These are phyloP conservation scores for Spizella passerina DNA, from an alignment of 2,797 vertebrate species.

Conservation along the genomic window DNA sequence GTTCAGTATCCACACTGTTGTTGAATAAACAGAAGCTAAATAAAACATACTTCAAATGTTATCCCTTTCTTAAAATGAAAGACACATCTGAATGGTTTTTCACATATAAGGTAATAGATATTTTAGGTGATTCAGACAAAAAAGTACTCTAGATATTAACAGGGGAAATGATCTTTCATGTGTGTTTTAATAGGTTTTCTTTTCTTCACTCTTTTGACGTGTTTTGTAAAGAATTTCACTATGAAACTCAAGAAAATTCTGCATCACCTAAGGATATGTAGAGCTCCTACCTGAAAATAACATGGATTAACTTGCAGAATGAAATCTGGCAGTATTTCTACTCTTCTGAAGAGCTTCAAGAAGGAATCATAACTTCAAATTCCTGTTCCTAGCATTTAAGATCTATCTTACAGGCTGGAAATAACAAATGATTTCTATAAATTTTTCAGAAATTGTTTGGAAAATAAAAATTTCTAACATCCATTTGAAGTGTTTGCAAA, in stretches of 20 bases:
- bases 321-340: not conserved
- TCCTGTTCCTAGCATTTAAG: not conserved
- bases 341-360: not conserved
- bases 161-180: not conserved
- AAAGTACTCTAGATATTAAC: not conserved
- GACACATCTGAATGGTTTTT: not conserved
- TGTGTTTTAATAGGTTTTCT: fast-evolving
- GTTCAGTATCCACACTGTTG: not conserved
- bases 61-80: not conserved
- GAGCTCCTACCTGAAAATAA: not conserved
- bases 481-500: not conserved
- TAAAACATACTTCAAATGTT: not conserved
- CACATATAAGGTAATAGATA: not conserved
- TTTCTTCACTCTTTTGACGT: not conserved
- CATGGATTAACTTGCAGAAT: not conserved
- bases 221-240: not conserved
- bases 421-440: not conserved
- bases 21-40: not conserved
- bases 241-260: not conserved
- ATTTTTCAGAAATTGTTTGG: not conserved
- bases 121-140: not conserved
- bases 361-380: not conserved
- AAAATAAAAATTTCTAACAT: not conserved
- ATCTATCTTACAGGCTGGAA: not conserved
- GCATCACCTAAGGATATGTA: not conserved